phyloP scores from a whole-genome alignment of 1,140 invertebrate species.

The Ceratina japonica region DNA sequence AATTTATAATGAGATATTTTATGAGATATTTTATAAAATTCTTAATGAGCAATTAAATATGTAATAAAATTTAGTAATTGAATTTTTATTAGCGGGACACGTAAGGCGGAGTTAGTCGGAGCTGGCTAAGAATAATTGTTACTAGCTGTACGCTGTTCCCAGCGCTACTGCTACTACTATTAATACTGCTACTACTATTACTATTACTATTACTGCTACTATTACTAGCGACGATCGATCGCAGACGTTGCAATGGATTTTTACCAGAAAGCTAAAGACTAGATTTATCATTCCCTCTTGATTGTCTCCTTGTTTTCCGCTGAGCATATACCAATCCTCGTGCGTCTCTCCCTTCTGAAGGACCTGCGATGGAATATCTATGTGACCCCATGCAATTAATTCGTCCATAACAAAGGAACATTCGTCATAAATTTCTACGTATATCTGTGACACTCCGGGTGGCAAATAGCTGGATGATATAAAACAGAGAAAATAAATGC shows the following conservation, averaged over 20 bases:
- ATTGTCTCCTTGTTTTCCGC: constrained; percentile 95
- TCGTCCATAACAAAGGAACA: constrained; percentile 97
- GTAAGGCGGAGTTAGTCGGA: no score
- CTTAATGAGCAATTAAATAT: no score
- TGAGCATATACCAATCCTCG: constrained; percentile 96
- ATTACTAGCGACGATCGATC: neutral
- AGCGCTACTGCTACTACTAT: no score
- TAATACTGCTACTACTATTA: no score
- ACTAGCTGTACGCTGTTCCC: no score
- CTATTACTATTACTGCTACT: no score
- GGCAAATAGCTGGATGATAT: constrained; percentile 88
- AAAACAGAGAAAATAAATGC: constrained; percentile 2
- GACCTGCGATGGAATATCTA: constrained; percentile 90
- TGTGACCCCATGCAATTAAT: constrained; percentile 94
- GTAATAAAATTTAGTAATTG: no score
- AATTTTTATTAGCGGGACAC: no score
- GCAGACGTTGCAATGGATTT: constrained; percentile 63
- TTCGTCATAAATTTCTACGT: constrained; percentile 98
- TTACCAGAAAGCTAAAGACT: constrained; percentile 89
- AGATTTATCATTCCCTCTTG: constrained; percentile 93
- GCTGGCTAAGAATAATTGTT: no score
- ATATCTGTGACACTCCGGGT: constrained; percentile 91
- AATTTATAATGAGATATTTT: no score
- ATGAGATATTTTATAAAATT: no score
- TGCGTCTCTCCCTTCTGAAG: constrained; percentile 90